Evolutionary conservation across 2,113 vertebrate species (phyloP).

Genomic region (Ursus arctos): DNA sequence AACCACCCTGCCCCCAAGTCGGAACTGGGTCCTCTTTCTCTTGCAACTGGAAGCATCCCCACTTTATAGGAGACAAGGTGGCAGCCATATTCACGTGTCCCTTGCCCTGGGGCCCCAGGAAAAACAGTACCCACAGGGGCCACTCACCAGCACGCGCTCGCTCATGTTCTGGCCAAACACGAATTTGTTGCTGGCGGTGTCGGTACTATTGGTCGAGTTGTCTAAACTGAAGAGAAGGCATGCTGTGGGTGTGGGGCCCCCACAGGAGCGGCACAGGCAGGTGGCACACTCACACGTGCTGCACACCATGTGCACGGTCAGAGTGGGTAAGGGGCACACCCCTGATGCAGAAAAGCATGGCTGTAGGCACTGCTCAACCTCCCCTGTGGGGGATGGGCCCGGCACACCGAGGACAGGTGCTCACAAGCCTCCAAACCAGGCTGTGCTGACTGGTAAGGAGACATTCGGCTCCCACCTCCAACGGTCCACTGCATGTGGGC

Average conservation of each 20-base stretch:
- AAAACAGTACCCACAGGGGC: neutral
- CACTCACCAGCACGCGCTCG: constrained; percentile 97
- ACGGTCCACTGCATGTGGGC: neutral
- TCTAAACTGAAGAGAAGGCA: constrained; percentile 89
- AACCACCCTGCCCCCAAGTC: fast-evolving
- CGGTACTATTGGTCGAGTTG: constrained; percentile 92
- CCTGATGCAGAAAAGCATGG: neutral
- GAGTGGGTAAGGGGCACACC: neutral
- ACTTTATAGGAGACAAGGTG: neutral
- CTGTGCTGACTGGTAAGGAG: fast-evolving
- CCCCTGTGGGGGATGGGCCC: fast-evolving
- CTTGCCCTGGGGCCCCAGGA: neutral
- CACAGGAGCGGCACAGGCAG: fast-evolving
- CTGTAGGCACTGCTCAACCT: fast-evolving
- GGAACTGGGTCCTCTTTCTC: neutral
- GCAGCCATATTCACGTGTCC: fast-evolving
- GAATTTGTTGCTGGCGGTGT: constrained; percentile 94
- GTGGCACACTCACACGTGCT: fast-evolving
- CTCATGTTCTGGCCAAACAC: constrained; percentile 99
- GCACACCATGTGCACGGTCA: fast-evolving
- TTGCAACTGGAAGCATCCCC: neutral
- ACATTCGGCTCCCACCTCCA: neutral
- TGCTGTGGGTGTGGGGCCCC: neutral
- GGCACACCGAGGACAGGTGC: neutral
- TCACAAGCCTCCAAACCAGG: neutral